Base-by-base conservation (phyloP, 2,888 invertebrate species). In the Ochropleura leucogaster region DNA sequence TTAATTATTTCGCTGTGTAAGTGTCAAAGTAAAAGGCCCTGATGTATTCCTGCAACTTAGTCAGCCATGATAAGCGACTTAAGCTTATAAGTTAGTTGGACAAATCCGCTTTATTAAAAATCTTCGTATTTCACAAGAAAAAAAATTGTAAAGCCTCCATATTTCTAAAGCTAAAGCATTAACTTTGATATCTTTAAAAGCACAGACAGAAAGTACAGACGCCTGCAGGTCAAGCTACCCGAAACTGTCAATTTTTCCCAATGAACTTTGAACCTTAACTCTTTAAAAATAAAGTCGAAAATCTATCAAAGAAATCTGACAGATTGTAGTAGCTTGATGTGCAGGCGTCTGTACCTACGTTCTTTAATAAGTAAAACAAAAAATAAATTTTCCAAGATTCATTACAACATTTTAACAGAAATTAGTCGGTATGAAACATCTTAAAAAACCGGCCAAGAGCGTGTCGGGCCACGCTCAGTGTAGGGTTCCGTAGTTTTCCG, bases 41-140 rank as follows among this genome's bases (percentile, higher is more conserved):
- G 63, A 76, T 67, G 20, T 69, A 74, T 74, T 70, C 40, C 44
- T 74, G 42, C 42, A 46, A 72, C 65, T 77, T 60, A 83, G 55
- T 77, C 57, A 64, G 40, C 44, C 62, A n/a, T 68, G 65, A 68
- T 77, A 80, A 74, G 73, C 42, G 40, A 65, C 72, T 82, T 74
- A 53, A 40, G 49, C 55, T 70, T 77, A 67, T 66, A 49, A 66
- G 44, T 68, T 73, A 76, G 73, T 82, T 82, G 63, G 63, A 62
- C 20, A 59, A 77, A 83, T 72, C 76, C 53, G 44, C 59, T 64
- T 79, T 51, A 40, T 53, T 55, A 71, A 65, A 59, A 55, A 20
- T 40, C 49, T 46, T 74, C 12, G 51, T 47, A 42, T 30, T 60
- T 46, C 20, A 40, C n/a, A 53, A 55, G 30, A 30, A 65, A 68